Percentiles rank a stretch among this genome's conserved stretches.
phyloP scores from a whole-genome alignment of 2,797 vertebrate species.

The Diplodus sargus region DNA sequence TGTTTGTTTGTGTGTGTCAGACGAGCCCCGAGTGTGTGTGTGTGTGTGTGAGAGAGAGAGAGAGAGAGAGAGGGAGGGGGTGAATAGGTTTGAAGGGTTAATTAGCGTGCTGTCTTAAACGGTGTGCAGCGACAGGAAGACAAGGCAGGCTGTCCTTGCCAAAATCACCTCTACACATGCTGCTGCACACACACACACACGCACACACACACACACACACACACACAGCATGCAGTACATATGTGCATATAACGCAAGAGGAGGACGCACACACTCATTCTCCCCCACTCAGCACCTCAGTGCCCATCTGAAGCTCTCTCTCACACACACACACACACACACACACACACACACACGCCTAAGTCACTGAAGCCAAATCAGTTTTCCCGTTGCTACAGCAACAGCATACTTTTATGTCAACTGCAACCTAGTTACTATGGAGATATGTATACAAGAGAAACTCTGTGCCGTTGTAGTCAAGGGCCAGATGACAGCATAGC shows the following conservation, averaged over 20 bases:
- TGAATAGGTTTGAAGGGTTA: slow-evolving; percentile 81
- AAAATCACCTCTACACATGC: slow-evolving; percentile 77
- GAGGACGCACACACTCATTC: slow-evolving; percentile 48
- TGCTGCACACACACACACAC: slow-evolving; percentile 22
- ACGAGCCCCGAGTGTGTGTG: slow-evolving; percentile 28
- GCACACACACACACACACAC: slow-evolving; percentile 27
- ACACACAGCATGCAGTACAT: slow-evolving; percentile 2
- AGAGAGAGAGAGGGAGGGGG: neutral
- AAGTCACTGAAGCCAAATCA: slow-evolving; percentile 88
- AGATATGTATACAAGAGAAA: slow-evolving; percentile 94
- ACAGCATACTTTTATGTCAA: slow-evolving; percentile 98
- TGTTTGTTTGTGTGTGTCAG: slow-evolving; percentile 63
- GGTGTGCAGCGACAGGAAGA: slow-evolving; percentile 79
- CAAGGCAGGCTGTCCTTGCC: slow-evolving; percentile 78
- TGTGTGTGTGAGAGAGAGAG: slow-evolving; percentile 28
- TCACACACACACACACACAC: slow-evolving; percentile 17
- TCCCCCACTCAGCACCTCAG: slow-evolving; percentile 62
- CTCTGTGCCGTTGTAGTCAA: slow-evolving; percentile 91
- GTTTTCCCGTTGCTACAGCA: slow-evolving; percentile 95
- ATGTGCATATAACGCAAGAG: slow-evolving; percentile 18
- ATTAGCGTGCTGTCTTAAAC: slow-evolving; percentile 80
- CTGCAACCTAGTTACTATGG: slow-evolving; percentile 94
- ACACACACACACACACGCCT: slow-evolving; percentile 48
- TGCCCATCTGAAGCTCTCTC: slow-evolving; percentile 46
- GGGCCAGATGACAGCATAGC: slow-evolving; percentile 92